phyloP scores from a whole-genome alignment of 2,113 vertebrate genomes.

The Sturnira hondurensis region DNA sequence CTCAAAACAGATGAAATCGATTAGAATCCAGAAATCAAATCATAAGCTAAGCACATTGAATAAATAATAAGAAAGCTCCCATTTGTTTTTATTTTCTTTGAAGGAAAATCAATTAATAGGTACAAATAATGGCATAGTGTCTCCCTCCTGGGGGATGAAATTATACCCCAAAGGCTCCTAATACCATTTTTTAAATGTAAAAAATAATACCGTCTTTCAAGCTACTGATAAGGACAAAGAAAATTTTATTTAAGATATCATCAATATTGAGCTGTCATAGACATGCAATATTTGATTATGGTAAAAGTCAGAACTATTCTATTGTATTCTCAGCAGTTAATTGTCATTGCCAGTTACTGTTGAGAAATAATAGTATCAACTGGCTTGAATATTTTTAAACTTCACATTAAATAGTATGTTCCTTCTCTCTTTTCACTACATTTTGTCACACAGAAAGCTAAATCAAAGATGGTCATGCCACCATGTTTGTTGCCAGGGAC shows the following conservation, averaged over 20 bases:
- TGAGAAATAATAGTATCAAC: background rate
- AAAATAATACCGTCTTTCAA: background rate
- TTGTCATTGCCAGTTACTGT: background rate
- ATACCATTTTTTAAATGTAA: background rate
- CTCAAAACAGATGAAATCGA: background rate
- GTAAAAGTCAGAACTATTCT: background rate
- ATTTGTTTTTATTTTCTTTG: background rate
- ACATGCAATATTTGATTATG: background rate
- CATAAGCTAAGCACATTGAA: background rate
- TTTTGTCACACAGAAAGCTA: background rate
- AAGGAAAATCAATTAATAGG: constrained; percentile 7
- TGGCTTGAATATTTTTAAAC: background rate
- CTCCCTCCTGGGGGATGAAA: background rate
- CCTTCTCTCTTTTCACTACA: background rate
- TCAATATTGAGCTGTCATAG: background rate
- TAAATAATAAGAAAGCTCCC: background rate
- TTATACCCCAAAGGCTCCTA: background rate
- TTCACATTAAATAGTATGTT: background rate
- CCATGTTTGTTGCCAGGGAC: background rate
- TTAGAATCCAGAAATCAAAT: background rate
- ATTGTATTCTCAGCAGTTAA: background rate
- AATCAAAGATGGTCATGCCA: background rate
- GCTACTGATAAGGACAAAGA: background rate
- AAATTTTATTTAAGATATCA: background rate
- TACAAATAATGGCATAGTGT: background rate